Evolutionary conservation across 2,113 vertebrate genomes (phyloP).

Genomic region (Cochlearius cochlearius): DNA sequence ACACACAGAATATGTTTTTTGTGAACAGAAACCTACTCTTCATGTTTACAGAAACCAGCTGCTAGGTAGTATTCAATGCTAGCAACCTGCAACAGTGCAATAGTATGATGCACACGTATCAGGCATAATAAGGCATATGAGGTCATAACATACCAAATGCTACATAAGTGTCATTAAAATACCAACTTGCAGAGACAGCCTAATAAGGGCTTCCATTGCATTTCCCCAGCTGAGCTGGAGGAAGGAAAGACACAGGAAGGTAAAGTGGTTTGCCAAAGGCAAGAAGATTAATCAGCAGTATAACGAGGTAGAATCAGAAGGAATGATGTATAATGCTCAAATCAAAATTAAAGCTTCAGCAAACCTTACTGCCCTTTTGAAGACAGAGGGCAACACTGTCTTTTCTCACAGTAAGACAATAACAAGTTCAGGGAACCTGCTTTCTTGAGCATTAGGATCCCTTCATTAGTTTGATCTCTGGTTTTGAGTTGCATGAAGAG

Average conservation of each 20-base stretch:
- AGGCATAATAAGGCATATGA: background rate
- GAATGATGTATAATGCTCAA: background rate
- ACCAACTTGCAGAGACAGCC: background rate
- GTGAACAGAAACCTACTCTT: background rate
- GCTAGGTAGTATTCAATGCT: background rate
- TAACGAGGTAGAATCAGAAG: background rate
- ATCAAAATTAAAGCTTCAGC: background rate
- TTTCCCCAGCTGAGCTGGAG: background rate
- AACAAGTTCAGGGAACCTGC: background rate
- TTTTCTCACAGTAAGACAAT: background rate
- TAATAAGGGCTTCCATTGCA: background rate
- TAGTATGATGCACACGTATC: background rate
- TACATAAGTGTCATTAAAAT: background rate
- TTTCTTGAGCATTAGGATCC: background rate
- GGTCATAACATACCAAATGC: rapidly evolving
- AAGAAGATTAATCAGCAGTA: background rate
- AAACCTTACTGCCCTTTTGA: background rate
- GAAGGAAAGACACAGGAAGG: background rate
- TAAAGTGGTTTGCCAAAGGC: background rate
- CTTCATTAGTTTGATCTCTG: background rate
- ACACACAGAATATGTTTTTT: background rate
- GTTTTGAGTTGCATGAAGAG: background rate
- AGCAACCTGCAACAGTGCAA: background rate
- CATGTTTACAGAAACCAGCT: background rate
- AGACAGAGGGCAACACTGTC: background rate